phyloP scores from a whole-genome alignment of 1,140 invertebrate genomes.

The Zaprionus ornatus region DNA sequence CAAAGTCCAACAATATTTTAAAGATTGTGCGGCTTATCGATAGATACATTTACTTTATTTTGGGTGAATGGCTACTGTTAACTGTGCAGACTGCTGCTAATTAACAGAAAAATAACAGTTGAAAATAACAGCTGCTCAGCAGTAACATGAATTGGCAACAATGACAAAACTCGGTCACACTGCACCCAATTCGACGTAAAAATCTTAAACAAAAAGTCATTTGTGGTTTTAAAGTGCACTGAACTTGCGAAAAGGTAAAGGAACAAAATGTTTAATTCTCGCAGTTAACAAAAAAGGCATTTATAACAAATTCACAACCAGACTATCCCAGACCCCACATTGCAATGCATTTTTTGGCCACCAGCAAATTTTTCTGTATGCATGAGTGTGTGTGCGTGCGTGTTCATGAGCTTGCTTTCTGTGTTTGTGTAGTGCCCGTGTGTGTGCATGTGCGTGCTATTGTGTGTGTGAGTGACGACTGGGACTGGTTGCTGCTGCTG shows the following conservation, averaged over 20 bases:
- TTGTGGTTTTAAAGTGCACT: conserved; percentile 48
- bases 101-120: conserved; percentile 7
- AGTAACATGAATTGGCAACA: conserved; percentile 22
- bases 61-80: conserved; percentile 6
- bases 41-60: neutral
- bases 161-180: conserved; percentile 34
- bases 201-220: conserved; percentile 54
- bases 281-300: conserved; percentile 42
- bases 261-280: conserved; percentile 30
- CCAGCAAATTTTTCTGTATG: conserved; percentile 52
- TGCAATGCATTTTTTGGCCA: conserved; percentile 49
- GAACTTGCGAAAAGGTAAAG: conserved; percentile 48
- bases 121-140: conserved; percentile 21
- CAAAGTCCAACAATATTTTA: neutral
- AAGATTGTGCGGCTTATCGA: conserved; percentile 3
- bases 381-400: conserved; percentile 47
- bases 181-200: conserved; percentile 40
- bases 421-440: conserved; percentile 38
- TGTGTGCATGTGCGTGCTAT: conserved; percentile 35
- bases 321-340: conserved; percentile 32
- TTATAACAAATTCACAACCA: conserved; percentile 46
- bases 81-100: neutral
- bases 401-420: conserved; percentile 11
- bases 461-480: conserved; percentile 54
- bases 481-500: conserved; percentile 64